A percentile compares a stretch with the other conserved stretches of the same genome.
These are phyloP conservation scores for Burhinus oedicnemus DNA, from an alignment of 2,113 vertebrate genomes.

Conservation along the genomic window DNA sequence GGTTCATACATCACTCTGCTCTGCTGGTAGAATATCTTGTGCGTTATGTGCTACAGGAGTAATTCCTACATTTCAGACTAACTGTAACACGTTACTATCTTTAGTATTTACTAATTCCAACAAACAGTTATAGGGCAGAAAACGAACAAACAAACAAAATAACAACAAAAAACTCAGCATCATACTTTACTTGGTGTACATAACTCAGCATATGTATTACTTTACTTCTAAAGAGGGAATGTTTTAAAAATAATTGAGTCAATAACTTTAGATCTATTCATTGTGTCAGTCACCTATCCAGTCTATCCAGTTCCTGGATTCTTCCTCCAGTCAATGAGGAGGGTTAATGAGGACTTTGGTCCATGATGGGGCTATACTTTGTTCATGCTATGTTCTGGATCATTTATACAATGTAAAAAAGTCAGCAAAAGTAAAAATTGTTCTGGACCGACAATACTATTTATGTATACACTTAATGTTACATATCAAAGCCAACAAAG, in stretches of 20 bases:
- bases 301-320: not conserved
- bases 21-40: not conserved
- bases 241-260: not conserved
- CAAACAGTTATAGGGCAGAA: not conserved
- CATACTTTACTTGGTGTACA: not conserved
- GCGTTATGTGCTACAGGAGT: rapidly evolving
- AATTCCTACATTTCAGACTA: not conserved
- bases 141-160: not conserved
- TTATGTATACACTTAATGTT: not conserved
- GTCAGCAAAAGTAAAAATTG: not conserved
- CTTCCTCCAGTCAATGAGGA: not conserved
- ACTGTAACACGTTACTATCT: not conserved
- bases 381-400: not conserved
- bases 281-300: not conserved
- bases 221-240: not conserved
- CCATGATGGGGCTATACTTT: not conserved
- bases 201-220: not conserved
- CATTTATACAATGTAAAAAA: not conserved
- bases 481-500: not conserved
- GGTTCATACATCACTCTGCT: not conserved
- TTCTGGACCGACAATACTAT: not conserved
- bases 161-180: not conserved
- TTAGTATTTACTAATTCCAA: not conserved
- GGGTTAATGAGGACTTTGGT: not conserved
- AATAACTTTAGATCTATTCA: not conserved